A percentile compares a stretch with the other conserved stretches of the same genome.
Conservation (phyloP, 2,888 invertebrate species). For the Megalurothrips usitatus region DNA sequence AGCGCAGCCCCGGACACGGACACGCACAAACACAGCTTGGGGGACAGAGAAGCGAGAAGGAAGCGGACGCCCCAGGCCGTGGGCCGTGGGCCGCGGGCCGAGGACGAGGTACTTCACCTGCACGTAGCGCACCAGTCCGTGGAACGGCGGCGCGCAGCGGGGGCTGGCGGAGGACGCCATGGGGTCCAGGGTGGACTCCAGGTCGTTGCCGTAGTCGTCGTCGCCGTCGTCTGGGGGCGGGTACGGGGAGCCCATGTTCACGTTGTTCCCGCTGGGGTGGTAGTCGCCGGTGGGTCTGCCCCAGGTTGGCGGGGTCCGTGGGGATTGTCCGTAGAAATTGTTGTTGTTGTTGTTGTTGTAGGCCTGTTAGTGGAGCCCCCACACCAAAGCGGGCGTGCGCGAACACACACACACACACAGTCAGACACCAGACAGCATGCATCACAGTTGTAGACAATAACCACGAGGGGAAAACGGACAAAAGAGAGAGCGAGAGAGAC, state of each 20-base stretch:
- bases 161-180: background rate
- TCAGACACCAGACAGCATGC: background rate
- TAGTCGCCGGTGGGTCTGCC: background rate
- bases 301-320: background rate
- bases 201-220: slow-evolving; percentile 37
- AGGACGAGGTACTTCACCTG: background rate
- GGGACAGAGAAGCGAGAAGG: no score
- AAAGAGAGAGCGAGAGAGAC: background rate
- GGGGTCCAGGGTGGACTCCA: background rate
- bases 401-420: background rate
- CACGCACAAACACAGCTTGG: no score
- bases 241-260: background rate
- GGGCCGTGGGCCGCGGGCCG: no score
- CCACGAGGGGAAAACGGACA: no score
- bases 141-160: background rate
- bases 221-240: slow-evolving; percentile 24
- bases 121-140: background rate
- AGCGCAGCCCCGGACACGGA: no score
- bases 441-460: background rate
- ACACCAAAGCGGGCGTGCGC: slow-evolving; percentile 18
- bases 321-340: background rate
- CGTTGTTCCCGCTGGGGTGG: background rate
- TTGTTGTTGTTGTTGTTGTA: background rate
- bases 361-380: slow-evolving; percentile 3
- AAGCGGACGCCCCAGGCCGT: background rate